phyloP scores from a whole-genome alignment of 2,797 vertebrate genomes.

The Sparidentex hasta region DNA sequence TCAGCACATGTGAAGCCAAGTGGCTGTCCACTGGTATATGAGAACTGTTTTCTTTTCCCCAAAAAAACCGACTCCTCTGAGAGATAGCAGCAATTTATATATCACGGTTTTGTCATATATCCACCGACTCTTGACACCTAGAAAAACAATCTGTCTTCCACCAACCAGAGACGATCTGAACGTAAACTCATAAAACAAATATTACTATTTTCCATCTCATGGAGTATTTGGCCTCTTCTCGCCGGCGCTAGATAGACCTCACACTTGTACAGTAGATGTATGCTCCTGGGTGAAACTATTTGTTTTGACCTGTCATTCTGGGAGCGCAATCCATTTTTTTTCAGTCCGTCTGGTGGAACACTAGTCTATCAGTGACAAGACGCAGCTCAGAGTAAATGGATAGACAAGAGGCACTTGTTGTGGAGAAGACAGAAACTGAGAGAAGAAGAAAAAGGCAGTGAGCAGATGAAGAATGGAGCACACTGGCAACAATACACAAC shows the following conservation, averaged over 20 bases:
- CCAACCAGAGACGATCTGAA: constrained; percentile 43
- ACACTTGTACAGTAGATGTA: constrained; percentile 62
- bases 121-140: constrained; percentile 31
- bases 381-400: constrained; percentile 60
- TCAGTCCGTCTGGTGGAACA: constrained; percentile 55
- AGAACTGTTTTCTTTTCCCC: constrained; percentile 11
- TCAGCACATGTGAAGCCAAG: constrained; percentile 23
- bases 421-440: constrained; percentile 25
- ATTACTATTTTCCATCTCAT: constrained; percentile 45
- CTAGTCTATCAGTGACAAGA: constrained; percentile 67
- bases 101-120: constrained; percentile 28
- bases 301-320: constrained; percentile 64
- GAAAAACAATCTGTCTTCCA: constrained; percentile 51
- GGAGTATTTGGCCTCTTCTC: constrained; percentile 45
- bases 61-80: constrained; percentile 30
- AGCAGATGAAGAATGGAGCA: constrained; percentile 9
- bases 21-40: constrained; percentile 14
- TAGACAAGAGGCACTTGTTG: constrained; percentile 39
- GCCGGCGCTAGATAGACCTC: constrained; percentile 35
- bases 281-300: constrained; percentile 56
- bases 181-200: constrained; percentile 59
- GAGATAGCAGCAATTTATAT: constrained; percentile 35
- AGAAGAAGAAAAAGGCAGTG: constrained; percentile 14
- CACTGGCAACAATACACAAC: constrained; percentile 23
- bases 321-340: constrained; percentile 68